These are phyloP conservation scores for Cynocephalus volans DNA, from an alignment of 2,113 vertebrate species.

Conservation along the genomic window DNA sequence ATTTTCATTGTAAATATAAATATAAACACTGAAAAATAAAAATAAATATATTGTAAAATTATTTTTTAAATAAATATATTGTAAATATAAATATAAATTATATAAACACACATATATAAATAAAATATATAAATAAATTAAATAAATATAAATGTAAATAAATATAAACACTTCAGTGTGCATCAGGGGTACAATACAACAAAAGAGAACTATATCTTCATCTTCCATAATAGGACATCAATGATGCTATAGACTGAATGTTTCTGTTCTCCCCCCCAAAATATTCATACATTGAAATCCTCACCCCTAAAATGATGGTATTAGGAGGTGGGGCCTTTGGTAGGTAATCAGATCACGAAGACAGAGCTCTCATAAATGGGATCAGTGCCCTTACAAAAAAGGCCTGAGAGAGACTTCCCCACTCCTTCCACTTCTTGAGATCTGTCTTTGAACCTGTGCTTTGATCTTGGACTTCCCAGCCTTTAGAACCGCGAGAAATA, in stretches of 20 bases:
- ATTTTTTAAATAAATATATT: too few species aligned
- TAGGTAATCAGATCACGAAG: background rate
- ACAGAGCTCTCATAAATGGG: background rate
- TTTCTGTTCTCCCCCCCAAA: background rate
- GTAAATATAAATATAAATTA: too few species aligned
- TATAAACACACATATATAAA: too few species aligned
- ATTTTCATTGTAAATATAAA: too few species aligned
- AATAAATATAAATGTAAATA: too few species aligned
- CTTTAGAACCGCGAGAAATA: background rate
- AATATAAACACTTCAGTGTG: too few species aligned
- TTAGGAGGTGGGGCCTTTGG: background rate
- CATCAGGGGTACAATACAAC: background rate
- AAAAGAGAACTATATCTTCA: background rate
- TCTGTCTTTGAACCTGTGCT: background rate
- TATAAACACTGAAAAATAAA: background rate
- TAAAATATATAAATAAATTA: too few species aligned
- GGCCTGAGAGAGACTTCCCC: background rate
- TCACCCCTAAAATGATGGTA: background rate
- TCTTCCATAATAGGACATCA: background rate
- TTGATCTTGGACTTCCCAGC: background rate
- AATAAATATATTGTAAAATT: too few species aligned
- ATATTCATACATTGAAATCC: too few species aligned
- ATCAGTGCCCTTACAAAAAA: background rate
- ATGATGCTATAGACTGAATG: background rate
- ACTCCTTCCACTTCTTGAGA: too few species aligned